A percentile compares a stretch with the other conserved stretches of the same genome.
Evolutionary conservation across 2,888 invertebrate species (phyloP).

Genomic region (Acanthococcus lagerstroemiae): DNA sequence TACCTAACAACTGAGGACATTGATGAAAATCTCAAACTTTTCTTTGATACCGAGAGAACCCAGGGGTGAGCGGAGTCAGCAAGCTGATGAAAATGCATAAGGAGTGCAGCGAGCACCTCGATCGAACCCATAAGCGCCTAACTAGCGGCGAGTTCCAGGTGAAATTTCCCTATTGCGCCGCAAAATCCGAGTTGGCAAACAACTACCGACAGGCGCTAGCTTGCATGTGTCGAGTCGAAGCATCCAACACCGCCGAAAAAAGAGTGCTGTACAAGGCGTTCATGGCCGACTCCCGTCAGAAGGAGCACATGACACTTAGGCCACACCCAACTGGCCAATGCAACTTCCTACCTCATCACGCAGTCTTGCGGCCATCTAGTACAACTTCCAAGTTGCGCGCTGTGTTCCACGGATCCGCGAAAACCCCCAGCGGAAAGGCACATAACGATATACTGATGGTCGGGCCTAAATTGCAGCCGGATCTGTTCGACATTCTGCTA

Average conservation of each 20-base stretch:
- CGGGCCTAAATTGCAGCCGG: conserved; percentile 30
- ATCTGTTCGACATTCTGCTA: conserved; percentile 24
- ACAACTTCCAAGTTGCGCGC: conserved; percentile 3
- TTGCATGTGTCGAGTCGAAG: not conserved
- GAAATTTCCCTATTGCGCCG: not conserved
- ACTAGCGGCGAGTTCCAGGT: not conserved
- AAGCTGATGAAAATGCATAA: not conserved
- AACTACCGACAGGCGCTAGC: not conserved
- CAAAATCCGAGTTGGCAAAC: not conserved
- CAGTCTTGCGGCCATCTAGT: not conserved
- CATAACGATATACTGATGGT: conserved; percentile 18
- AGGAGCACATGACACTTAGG: not conserved
- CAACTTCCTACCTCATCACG: conserved; percentile 17
- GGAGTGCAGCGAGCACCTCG: not conserved
- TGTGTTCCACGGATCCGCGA: conserved; percentile 2
- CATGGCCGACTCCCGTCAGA: not conserved
- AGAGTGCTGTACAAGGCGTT: not conserved
- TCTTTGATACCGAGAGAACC: not conserved
- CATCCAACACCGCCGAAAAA: not conserved
- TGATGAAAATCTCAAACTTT: not conserved
- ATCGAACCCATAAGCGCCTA: not conserved
- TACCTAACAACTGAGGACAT: no score
- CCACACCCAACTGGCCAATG: not conserved
- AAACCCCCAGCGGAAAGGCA: not conserved
- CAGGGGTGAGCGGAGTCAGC: no score